Evolutionary conservation across 1,140 invertebrate species (phyloP), one percentile per base, ranked within the genome.

Genomic region (Pachyrhynchus sulphureomaculatus): DNA sequence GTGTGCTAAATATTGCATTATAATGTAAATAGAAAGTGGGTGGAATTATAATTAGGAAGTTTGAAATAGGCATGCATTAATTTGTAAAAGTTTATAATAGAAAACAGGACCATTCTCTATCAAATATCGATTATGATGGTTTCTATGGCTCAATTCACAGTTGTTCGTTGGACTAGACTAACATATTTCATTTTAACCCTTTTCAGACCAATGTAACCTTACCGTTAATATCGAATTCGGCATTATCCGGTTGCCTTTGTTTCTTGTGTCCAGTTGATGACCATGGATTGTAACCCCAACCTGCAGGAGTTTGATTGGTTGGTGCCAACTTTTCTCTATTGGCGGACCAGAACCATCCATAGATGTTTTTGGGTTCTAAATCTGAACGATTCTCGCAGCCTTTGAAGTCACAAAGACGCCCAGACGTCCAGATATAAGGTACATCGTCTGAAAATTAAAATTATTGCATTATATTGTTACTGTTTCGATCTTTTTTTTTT

Each of bases 301-400:
- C 86, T 51, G 75, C 76, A 37, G 81, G 81, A 53, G 82, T 82
- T 78, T 86, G 84, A 77, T 91, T 92, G 55, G 92, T 94, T 29
- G 92, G 87, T 41, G 90, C 78, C 78, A 94, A 89, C 82, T 94
- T 94, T 75, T 88, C 90, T 48, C 92, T 85, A 70, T 91, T 93
- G 29, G 89, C 88, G 6, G 91, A 93, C 92, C 92, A 95, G 84
- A 95, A 95, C 92, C 92, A 95, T 4, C 92, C 92, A 69, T 87
- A 87, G 37, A 94, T 71, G 62, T 84, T 85, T 74, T 93, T 90
- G 26, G 92, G 92, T 74, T 93, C 90, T 34, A 95, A 80, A 75
- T 95, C 92, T 34, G 84, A 81, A 55, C 92, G 85, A 37, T 88
- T 87, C 73, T 92, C 90, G 75, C 92, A 95, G 37, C 92, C 92